A percentile compares a stretch with the other conserved stretches of the same genome.
These are phyloP conservation scores for Crax fasciolata DNA, from an alignment of 2,797 vertebrate genomes.

Conservation along the genomic window DNA sequence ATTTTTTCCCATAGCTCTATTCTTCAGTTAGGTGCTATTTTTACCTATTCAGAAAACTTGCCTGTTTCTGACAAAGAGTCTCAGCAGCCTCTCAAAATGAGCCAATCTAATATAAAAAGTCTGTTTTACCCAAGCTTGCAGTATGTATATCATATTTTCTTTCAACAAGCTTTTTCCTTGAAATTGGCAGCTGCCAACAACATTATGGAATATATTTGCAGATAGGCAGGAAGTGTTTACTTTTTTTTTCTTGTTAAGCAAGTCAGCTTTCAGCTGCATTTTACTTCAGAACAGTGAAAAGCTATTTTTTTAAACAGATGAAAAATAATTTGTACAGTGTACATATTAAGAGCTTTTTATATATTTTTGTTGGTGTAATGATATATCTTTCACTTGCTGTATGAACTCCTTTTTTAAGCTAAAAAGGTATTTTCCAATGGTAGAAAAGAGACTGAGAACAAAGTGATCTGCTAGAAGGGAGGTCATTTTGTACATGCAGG, in stretches of 20 bases:
- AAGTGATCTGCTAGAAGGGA: neutral
- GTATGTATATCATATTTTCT: neutral
- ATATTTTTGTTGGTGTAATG: neutral
- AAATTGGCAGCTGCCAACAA: neutral
- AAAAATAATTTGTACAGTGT: neutral
- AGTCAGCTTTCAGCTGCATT: neutral
- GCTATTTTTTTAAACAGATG: neutral
- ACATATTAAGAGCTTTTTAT: neutral
- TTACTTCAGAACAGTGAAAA: neutral
- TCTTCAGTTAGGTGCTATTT: constrained; percentile 41
- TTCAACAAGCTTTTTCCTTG: neutral
- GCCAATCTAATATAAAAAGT: neutral
- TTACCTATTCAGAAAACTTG: neutral
- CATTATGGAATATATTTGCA: neutral
- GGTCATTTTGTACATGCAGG: neutral
- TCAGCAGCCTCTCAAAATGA: neutral
- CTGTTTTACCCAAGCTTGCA: neutral
- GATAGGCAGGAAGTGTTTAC: neutral
- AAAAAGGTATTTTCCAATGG: neutral
- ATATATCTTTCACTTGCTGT: neutral
- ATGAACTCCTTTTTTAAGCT: neutral
- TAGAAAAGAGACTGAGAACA: neutral
- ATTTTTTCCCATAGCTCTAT: neutral
- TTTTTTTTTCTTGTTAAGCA: neutral
- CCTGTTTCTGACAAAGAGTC: neutral